Evolutionary conservation across 2,797 vertebrate genomes (phyloP).

Genomic region (Chelon auratus): DNA sequence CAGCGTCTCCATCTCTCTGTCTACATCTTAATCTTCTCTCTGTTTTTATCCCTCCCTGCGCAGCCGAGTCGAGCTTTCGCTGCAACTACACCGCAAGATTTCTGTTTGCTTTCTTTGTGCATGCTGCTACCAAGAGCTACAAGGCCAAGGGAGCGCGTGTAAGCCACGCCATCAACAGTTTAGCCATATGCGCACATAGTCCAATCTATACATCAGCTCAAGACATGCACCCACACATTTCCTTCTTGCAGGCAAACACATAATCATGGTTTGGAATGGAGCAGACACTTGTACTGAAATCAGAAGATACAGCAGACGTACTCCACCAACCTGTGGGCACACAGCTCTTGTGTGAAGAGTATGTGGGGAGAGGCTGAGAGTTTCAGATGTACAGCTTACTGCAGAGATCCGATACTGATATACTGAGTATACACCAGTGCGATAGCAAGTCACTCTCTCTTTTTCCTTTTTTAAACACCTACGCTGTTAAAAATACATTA

Average conservation of each 20-base stretch:
- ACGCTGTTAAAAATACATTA: too few relatives aligned
- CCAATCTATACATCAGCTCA: conserved; percentile 11
- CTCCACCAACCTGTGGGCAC: conserved; percentile 33
- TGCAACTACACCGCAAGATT: conserved; percentile 23
- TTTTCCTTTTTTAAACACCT: too few relatives aligned
- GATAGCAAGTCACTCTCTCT: too few relatives aligned
- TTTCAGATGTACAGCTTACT: conserved; percentile 33
- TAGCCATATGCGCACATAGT: conserved; percentile 4
- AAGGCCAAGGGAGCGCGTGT: conserved; percentile 10
- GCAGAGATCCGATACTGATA: too few relatives aligned
- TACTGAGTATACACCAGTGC: too few relatives aligned
- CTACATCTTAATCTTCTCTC: conserved; percentile 34
- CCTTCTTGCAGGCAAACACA: neutral
- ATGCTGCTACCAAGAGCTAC: conserved; percentile 2
- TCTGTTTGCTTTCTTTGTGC: conserved; percentile 15
- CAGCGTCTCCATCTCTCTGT: conserved; percentile 17
- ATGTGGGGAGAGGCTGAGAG: neutral
- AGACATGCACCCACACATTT: conserved; percentile 3
- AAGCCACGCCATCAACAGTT: conserved; percentile 15
- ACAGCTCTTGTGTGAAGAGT: conserved; percentile 12
- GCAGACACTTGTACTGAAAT: conserved; percentile 19
- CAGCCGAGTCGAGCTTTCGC: conserved; percentile 13
- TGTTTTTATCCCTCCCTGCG: conserved; percentile 14
- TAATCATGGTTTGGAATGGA: neutral
- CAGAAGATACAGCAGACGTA: conserved; percentile 31